Base-by-base conservation (phyloP, 2,797 vertebrate genomes). In the Dicrostonyx torquatus region DNA sequence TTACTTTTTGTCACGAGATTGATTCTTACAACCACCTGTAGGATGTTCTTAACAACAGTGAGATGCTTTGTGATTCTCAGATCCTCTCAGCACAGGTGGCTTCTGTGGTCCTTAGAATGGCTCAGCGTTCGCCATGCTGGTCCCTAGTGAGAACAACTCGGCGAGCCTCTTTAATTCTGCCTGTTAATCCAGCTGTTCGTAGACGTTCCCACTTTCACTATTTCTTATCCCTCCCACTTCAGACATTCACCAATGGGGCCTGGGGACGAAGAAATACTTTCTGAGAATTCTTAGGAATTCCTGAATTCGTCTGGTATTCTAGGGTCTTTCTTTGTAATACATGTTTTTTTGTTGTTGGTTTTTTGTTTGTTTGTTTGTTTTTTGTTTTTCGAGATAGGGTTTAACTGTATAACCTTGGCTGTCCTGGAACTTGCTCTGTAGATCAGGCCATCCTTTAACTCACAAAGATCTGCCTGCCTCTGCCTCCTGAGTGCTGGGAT, bases 281-380 rank as follows among this genome's bases (percentile, higher is more conserved):
- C 64, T 77, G 40, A 84, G 43, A 85, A 94, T 86, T 77, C 68
- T 80, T 58, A 11, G 55, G 2, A 94, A 89, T 77, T 94, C 66
- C 50, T 68, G 5, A 90, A 94, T 90, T 68, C 66, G n/a, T 43
- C 68, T 43, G 18, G 78, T 48, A 87, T 89, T 83, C 85, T 83
- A 6, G 37, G 89, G 40, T 89, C 89, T 90, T 87, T 58, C 86
- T 90, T 87, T 64, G 43, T 72, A 76, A 76, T 82, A 88, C 10
- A 34, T 60, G 7, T 31, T 82, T 96, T 96, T 87, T 22, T 58
- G 55, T 58, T 58, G 55, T 7, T 22, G 55, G 55, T 58, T 20
- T 55, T 55, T 55, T 18, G 15, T 53, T 53, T 18, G 15, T 53
- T 53, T 48, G 45, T 48, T n/a, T n/a, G n/a, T n/a, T n/a, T n/a